Conservation (phyloP, 2,113 vertebrate genomes). For the Pan troglodytes region NHGRI_mPanTro3-v2.1_pri NC_072421.2:9930501-9931000, state of each 20-base stretch:
- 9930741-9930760: neutral
- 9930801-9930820: neutral
- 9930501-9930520: rapidly evolving
- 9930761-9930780: no score
- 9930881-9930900: neutral
- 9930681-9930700: neutral
- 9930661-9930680: neutral
- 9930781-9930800: neutral
- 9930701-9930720: neutral
- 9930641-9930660: neutral
- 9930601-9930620: neutral
- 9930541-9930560: neutral
- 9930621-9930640: neutral
- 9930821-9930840: neutral
- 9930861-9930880: neutral
- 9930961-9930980: neutral
- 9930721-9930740: neutral
- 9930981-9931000: neutral
- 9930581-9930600: no score
- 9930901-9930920: rapidly evolving
- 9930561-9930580: no score
- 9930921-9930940: neutral
- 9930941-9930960: neutral
- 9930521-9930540: neutral
- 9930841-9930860: neutral